Base-by-base conservation (phyloP, 2,113 vertebrate genomes). In the Dasypus novemcinctus region DNA sequence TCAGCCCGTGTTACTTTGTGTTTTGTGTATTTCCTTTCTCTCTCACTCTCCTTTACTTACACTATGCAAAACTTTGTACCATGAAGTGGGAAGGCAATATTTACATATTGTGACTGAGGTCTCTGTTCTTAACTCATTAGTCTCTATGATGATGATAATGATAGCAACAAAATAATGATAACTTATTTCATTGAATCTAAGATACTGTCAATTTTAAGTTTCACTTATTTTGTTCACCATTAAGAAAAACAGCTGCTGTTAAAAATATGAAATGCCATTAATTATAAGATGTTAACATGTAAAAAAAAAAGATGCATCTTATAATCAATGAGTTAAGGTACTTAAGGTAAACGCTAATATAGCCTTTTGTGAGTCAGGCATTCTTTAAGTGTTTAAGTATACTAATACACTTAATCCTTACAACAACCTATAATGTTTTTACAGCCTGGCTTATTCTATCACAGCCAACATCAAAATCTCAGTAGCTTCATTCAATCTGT, bases 51-150 rank as follows among this genome's bases (percentile, higher is more conserved):
- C 27, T 76, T 36, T 31, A 1, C n/a, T 63, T 61, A 86, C 31
- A 83, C 21, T 27, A 33, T 59, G 18, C 63, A 57, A 31, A 79
- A 59, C 5, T 68, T 36, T 88, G 59, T 7, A 78, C 18, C 33
- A 7, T 12, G 72, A 38, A 4, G 14, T 57, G 21, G 57, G 17
- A 41, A 31, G 0, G 4, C 0, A 10, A 5, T 13, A 0, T 66
- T 90, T 49, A 57, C 14, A 0, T 11, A 18, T 27, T 33, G 33
- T 80, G 52, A 38, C 14, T 9, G 41, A 0, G 4, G 23, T 36
- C 17, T 59, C 90, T 90, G 31, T 5, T 36, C 27, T 64, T 76
- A n/a, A 15, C 15, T n/a, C 12, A 6, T 33, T 27, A 8, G 84
- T 54, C 54, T 54, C 54, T 54, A 17, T 54, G 57, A 21, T 59